Conservation (phyloP, 53 echinoderm and acorn worm species). For the Antedon mediterranea region DNA sequence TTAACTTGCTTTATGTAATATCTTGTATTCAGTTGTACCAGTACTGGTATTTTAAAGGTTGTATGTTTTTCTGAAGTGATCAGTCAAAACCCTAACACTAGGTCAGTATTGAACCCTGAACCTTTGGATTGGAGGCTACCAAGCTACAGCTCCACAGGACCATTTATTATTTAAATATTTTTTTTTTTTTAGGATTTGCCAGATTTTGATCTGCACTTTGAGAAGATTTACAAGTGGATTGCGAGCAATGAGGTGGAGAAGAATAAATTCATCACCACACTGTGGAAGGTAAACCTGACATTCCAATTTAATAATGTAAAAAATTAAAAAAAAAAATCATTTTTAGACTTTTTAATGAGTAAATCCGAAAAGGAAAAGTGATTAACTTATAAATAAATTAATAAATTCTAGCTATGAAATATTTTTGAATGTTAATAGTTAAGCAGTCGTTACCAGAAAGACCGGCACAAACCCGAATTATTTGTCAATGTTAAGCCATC, state of each 20-base stretch:
- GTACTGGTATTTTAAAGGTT: neutral
- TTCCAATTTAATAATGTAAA: too few relatives aligned
- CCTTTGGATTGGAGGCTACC: too few relatives aligned
- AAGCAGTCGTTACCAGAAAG: slow-evolving; percentile 70
- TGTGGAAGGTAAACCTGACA: slow-evolving; percentile 61
- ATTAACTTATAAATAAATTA: too few relatives aligned
- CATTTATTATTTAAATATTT: too few relatives aligned
- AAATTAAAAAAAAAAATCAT: too few relatives aligned
- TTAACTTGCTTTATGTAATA: neutral
- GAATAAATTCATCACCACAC: slow-evolving; percentile 64
- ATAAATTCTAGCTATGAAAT: neutral
- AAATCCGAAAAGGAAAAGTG: too few relatives aligned
- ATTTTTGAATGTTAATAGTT: slow-evolving; percentile 18
- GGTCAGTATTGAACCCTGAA: too few relatives aligned
- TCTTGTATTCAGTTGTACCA: neutral
- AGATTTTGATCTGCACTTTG: slow-evolving; percentile 97
- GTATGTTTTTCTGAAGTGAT: neutral
- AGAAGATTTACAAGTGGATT: slow-evolving; percentile 92
- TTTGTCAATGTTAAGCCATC: slow-evolving; percentile 71
- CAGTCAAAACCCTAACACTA: too few relatives aligned
- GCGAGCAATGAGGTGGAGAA: slow-evolving; percentile 89
- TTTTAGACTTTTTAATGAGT: too few relatives aligned
- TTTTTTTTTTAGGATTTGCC: slow-evolving; percentile 63
- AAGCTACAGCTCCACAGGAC: too few relatives aligned
- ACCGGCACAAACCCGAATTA: slow-evolving; percentile 78